phyloP scores from a whole-genome alignment of 2,888 invertebrate genomes.

The Trisateles emortualis region DNA sequence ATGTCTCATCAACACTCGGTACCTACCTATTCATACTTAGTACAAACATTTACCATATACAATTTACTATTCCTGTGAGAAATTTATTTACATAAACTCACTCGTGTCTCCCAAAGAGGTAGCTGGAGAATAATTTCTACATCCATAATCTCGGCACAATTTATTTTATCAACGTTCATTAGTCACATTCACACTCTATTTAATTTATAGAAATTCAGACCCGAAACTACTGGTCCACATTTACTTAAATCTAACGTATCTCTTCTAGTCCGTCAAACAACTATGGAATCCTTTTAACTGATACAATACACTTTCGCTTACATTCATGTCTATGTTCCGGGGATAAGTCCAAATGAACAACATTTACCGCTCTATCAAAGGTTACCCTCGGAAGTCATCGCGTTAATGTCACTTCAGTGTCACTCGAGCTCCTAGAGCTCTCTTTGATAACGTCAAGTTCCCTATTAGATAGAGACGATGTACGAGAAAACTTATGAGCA shows the following conservation, averaged over 20 bases:
- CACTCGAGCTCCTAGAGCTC: constrained; percentile 85
- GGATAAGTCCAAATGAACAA: constrained; percentile 74
- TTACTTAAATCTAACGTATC: constrained; percentile 58
- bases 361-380: constrained; percentile 77
- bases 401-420: constrained; percentile 83
- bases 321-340: constrained; percentile 63
- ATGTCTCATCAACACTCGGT: constrained; percentile 24
- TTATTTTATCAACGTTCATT: constrained; percentile 30
- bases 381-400: constrained; percentile 84
- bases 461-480: constrained; percentile 81
- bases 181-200: constrained; percentile 43
- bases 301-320: constrained; percentile 58
- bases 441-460: constrained; percentile 85
- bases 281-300: constrained; percentile 60
- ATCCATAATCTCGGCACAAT: constrained; percentile 40
- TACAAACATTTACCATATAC: constrained; percentile 41
- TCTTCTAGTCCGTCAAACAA: constrained; percentile 54
- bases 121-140: constrained; percentile 33
- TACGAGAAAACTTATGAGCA: constrained; percentile 80
- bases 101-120: constrained; percentile 24
- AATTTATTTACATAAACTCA: constrained; percentile 42
- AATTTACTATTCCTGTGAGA: constrained; percentile 29
- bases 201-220: constrained; percentile 61
- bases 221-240: constrained; percentile 74
- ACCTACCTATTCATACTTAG: constrained; percentile 29